phyloP scores from a whole-genome alignment of 2,888 invertebrate genomes.

The Himalopsyche tibetana region DNA sequence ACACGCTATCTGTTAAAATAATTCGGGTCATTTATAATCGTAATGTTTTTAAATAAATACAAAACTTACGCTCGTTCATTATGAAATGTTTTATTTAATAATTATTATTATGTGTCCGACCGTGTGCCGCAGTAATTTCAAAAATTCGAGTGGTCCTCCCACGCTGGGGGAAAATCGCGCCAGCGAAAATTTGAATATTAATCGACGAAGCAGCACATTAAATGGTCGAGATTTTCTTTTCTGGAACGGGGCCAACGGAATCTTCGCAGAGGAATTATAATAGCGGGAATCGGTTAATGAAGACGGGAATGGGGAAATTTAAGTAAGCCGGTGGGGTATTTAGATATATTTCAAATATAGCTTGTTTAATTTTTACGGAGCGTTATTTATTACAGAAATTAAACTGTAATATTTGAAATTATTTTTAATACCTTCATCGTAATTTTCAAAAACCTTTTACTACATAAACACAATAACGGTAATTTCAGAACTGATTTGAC shows the following conservation, averaged over 20 bases:
- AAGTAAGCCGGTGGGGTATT: background rate
- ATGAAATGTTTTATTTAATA: background rate
- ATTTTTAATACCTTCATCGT: too few species aligned
- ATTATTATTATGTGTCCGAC: background rate
- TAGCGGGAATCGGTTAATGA: background rate
- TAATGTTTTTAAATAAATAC: slow-evolving; percentile 13
- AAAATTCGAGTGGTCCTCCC: background rate
- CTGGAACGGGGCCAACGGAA: background rate
- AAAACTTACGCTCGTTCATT: background rate
- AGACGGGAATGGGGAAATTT: background rate
- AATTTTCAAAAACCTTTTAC: too few species aligned
- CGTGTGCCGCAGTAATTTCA: background rate
- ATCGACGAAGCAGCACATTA: background rate
- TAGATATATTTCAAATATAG: background rate
- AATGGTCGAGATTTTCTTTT: background rate
- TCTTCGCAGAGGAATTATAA: slow-evolving; percentile 11
- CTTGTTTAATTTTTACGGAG: background rate
- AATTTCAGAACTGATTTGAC: too few species aligned
- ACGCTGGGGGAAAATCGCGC: background rate
- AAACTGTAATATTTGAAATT: background rate
- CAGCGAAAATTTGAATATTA: slow-evolving; percentile 18
- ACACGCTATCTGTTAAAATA: background rate
- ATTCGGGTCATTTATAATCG: background rate
- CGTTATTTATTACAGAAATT: background rate
- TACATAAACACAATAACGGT: too few species aligned